Base-by-base conservation (phyloP, 1,140 invertebrate species). In the Centruroides sculpturatus region DNA sequence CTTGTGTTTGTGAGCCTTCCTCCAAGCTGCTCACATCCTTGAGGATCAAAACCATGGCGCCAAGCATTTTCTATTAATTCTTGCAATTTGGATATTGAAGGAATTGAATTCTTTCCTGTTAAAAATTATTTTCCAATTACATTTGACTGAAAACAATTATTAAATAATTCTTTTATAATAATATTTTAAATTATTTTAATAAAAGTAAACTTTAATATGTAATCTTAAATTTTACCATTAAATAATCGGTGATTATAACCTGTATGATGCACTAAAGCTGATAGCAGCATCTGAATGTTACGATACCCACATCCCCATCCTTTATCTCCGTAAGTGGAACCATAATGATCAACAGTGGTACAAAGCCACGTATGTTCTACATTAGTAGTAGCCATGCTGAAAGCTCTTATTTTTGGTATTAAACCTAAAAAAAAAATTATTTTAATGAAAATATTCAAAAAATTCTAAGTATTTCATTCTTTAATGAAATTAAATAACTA, bases 271-370 rank as follows among this genome's bases (percentile, higher is more conserved):
- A 87, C 76, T 13, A 93, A 76, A 23, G 85, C 85, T 6, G 88
- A 91, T 34, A 93, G 78, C 67, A 92, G 74, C 89, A 92, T 92
- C 73, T 92, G 90, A 73, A 88, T 84, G 73, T 93, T 92, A 68
- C 89, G 82, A 67, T 71, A 78, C 1, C 90, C 90, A 75, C 90
- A 92, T 3, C 89, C 90, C 88, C 88, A 93, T 6, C 89, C 89
- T 68, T 83, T 79, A 73, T 92, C 89, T 9, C 89, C 89, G 71
- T 88, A 91, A 0, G 86, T 89, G 23, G 85, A 86, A 6, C 83
- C 85, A 73, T 88, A 92, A 75, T 92, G 87, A 72, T 91, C 87
- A 23, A 88, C 83, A 4, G 81, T 82, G 49, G 84, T 85, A 74
- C 87, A 89, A 60, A 87, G 76, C 69, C 84, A 81, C 3, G 81